phyloP scores from a whole-genome alignment of 2,113 vertebrate species.

The Pseudonaja textilis region DNA sequence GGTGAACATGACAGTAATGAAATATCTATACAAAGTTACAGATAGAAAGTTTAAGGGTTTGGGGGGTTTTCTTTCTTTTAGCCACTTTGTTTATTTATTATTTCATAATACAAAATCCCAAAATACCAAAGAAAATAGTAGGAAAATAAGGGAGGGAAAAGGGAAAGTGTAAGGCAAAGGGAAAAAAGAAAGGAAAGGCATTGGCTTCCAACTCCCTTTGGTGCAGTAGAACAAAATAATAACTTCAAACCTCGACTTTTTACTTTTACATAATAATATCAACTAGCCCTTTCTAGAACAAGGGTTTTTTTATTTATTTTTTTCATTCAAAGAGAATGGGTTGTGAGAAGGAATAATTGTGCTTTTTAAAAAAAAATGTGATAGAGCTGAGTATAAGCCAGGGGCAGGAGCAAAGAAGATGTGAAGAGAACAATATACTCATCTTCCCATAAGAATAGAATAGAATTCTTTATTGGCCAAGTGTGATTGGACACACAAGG shows the following conservation, averaged over 20 bases:
- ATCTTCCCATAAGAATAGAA: background rate
- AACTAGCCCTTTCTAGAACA: background rate
- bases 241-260: background rate
- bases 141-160: background rate
- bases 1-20: background rate
- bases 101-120: background rate
- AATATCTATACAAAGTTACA: background rate
- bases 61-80: background rate
- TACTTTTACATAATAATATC: background rate
- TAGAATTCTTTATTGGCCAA: too few species aligned
- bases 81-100: background rate
- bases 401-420: background rate
- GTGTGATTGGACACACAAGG: too few species aligned
- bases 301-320: background rate
- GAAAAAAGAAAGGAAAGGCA: background rate
- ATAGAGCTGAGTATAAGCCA: background rate
- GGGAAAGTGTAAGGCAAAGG: background rate
- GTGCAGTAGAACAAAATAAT: background rate
- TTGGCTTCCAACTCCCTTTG: background rate
- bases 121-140: background rate
- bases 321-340: background rate
- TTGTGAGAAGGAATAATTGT: background rate
- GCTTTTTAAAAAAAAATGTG: background rate
- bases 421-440: background rate
- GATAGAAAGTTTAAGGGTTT: background rate